Conservation (phyloP, 2,113 vertebrate genomes). For the Syngnathus floridae region DNA sequence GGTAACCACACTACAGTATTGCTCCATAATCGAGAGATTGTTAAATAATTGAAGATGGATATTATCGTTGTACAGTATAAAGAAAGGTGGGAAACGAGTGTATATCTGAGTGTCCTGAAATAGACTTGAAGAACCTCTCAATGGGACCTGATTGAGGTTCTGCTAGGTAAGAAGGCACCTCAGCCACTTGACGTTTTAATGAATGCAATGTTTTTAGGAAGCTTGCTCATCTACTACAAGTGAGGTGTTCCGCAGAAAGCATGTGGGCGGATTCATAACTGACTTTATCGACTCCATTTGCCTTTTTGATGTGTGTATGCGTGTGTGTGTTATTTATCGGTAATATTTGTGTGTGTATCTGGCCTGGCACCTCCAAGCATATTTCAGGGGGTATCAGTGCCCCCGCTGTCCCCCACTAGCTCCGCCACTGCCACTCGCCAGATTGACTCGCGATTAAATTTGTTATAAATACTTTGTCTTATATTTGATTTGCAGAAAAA, state of each 20-base stretch:
- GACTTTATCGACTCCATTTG: not conserved
- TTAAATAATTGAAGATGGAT: not conserved
- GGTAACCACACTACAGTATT: not conserved
- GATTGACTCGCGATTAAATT: no score
- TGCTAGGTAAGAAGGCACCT: constrained; percentile 4
- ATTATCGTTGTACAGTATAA: not conserved
- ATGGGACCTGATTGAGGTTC: no score
- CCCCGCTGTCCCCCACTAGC: no score
- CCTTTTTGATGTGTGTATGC: not conserved
- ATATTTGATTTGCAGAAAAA: no score
- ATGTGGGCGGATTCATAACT: no score
- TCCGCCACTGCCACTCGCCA: no score
- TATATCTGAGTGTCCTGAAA: constrained; percentile 32
- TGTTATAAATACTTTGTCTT: no score
- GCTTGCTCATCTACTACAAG: constrained; percentile 6
- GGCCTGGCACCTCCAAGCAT: no score
- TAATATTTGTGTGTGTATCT: no score
- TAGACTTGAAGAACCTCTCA: constrained; percentile 26
- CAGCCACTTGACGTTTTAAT: constrained; percentile 29
- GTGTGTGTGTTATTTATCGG: no score
- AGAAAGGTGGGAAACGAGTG: not conserved
- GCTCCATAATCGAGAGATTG: not conserved
- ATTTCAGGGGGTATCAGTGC: no score
- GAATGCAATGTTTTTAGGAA: constrained; percentile 36
- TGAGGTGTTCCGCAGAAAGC: not conserved